Base-by-base conservation (phyloP, 1,140 invertebrate species). In the Aphis craccivora region DNA sequence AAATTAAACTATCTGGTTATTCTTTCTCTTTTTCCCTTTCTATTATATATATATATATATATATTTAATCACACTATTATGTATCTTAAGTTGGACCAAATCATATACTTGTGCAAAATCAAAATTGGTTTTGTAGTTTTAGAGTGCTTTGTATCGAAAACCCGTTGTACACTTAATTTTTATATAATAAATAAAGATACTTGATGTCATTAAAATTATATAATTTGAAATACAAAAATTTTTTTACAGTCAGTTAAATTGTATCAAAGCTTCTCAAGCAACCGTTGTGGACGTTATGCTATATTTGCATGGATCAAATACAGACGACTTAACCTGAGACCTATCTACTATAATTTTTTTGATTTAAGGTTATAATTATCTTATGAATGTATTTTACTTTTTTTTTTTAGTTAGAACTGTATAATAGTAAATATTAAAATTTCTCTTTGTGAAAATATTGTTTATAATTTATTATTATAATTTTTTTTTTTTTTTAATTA, bases 231-330 rank as follows among this genome's bases (percentile, higher is more conserved):
- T 40, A 83, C 37, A 81, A 83, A 37, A 90, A n/a, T 53, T 51
- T 51, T 90, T 76, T 93, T 76, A 55, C 37, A 67, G 43, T 30
- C 8, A 18, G 48, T 51, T 35, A 60, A n/a, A n/a, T 91, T 55
- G 37, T 60, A 93, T 93, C 84, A 93, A 93, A 87, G 55, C 67
- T 92, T 53, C 43, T 88, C 25, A 67, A 53, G 35, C 48, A 51
- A 90, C 55, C 25, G 43, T 35, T 40, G 55, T 94, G 87, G 35
- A 67, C 25, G 51, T 53, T 91, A 40, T 35, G 30, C 35, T 94
- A 90, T 91, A 43, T 81, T 93, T n/a, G 84, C 76, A 51, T 83
- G 35, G 91, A 93, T 93, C 91, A 93, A 93, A 93, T 86, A 93
- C 48, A 93, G 20, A 84, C 45, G 81, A 93, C 91, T 93, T 93